A percentile compares a stretch with the other conserved stretches of the same genome.
phyloP scores from a whole-genome alignment of 1,140 invertebrate genomes.

The Asobara japonica region DNA sequence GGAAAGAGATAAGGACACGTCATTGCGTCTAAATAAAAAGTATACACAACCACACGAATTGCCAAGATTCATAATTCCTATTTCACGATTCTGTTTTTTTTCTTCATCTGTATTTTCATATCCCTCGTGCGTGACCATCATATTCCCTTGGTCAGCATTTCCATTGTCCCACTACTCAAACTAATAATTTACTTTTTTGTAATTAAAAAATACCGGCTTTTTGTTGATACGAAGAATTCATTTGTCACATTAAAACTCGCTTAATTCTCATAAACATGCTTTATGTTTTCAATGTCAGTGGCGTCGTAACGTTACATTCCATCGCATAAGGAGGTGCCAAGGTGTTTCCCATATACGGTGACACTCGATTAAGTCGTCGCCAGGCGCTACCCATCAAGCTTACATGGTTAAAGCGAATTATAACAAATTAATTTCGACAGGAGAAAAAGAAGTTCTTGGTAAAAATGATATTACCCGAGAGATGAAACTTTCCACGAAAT shows the following conservation, averaged over 20 bases:
- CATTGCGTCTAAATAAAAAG: not conserved
- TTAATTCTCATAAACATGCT: too few species aligned
- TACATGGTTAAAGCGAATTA: not conserved
- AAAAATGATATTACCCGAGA: not conserved
- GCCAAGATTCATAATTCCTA: not conserved
- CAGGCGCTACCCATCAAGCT: not conserved
- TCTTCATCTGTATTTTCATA: not conserved
- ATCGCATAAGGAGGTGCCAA: not conserved
- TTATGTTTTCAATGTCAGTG: not conserved
- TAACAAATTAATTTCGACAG: not conserved
- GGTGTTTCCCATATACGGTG: not conserved
- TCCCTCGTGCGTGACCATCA: not conserved
- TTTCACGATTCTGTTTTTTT: not conserved
- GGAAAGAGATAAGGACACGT: not conserved
- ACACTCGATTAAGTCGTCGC: conserved; percentile 2
- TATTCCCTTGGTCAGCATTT: not conserved
- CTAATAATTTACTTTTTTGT: not conserved
- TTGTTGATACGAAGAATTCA: too few species aligned
- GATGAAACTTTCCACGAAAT: not conserved
- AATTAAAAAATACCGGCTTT: not conserved
- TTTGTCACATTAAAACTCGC: not conserved
- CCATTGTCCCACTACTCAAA: not conserved
- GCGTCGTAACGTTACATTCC: not conserved
- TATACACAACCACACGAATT: not conserved
- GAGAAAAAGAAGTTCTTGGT: not conserved